A percentile compares a stretch with the other conserved stretches of the same genome.
phyloP scores from a whole-genome alignment of 1,140 invertebrate species.

The Drosophila kanapiae region DNA sequence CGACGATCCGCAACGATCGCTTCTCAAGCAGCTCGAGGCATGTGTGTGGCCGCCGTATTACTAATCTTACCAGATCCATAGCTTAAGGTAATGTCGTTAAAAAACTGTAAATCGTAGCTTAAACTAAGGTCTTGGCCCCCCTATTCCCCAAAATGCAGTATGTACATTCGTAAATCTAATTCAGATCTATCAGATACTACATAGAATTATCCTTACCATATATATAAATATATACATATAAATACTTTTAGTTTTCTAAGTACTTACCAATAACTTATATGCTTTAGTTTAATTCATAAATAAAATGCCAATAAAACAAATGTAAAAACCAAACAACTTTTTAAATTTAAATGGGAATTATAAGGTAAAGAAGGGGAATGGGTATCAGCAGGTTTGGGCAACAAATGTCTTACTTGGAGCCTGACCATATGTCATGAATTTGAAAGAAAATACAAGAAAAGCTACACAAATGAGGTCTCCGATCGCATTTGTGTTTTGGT shows the following conservation, averaged over 20 bases:
- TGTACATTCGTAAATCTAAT: slow-evolving; percentile 46
- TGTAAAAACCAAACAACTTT: slow-evolving; percentile 8
- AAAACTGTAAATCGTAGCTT: slow-evolving; percentile 40
- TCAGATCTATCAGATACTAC: slow-evolving; percentile 37
- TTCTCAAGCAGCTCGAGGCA: slow-evolving; percentile 27
- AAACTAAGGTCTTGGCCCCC: slow-evolving; percentile 18
- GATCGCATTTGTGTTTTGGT: too few relatives aligned
- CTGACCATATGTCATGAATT: too few relatives aligned
- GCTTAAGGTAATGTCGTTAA: slow-evolving; percentile 17
- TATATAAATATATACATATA: slow-evolving; percentile 40
- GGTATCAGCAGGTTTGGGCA: not conserved
- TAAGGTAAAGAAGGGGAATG: too few relatives aligned
- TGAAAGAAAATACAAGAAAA: not conserved
- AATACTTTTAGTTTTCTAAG: slow-evolving; percentile 13
- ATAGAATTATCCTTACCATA: slow-evolving; percentile 15
- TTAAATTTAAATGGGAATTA: not conserved
- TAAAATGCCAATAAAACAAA: slow-evolving; percentile 28
- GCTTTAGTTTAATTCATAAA: slow-evolving; percentile 25
- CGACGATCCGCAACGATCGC: slow-evolving; percentile 23
- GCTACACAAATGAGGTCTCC: not conserved
- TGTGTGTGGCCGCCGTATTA: slow-evolving; percentile 42
- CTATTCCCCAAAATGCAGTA: slow-evolving; percentile 19
- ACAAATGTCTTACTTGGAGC: not conserved
- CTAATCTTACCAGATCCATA: slow-evolving; percentile 18
- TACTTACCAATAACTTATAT: slow-evolving; percentile 40